These are phyloP conservation scores for Enteromius radiatus DNA, from an alignment of 2,797 vertebrate species.

Conservation along the genomic window DNA sequence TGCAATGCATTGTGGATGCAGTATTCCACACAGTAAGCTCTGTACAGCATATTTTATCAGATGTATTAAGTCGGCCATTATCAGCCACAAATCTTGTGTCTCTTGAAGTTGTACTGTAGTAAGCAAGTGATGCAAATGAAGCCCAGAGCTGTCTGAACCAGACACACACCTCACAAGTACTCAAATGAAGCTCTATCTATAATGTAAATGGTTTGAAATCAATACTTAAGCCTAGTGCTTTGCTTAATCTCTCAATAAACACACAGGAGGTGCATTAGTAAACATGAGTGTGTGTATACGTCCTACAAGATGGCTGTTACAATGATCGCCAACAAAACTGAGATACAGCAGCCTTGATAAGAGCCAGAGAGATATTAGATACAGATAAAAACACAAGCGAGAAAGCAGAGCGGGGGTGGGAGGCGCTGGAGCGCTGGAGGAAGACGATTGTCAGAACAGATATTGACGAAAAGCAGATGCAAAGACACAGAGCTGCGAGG, in stretches of 20 bases:
- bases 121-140: slow-evolving; percentile 33
- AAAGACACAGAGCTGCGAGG: background rate
- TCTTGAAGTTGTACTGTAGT: background rate
- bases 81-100: slow-evolving; percentile 30
- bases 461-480: slow-evolving; percentile 20
- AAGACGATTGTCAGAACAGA: background rate
- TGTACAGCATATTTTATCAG: slow-evolving; percentile 11
- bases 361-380: slow-evolving; percentile 4
- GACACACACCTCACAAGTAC: background rate
- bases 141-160: background rate
- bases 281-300: background rate
- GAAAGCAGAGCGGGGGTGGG: background rate
- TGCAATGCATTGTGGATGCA: background rate
- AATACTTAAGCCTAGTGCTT: slow-evolving; percentile 2
- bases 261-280: slow-evolving; percentile 37
- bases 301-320: background rate
- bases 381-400: slow-evolving; percentile 9
- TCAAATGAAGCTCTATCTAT: slow-evolving; percentile 12
- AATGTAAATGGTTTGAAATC: slow-evolving; percentile 4
- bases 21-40: background rate
- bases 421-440: background rate
- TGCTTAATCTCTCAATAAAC: slow-evolving; percentile 60
- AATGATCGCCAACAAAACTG: background rate
- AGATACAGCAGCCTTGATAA: background rate
- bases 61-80: slow-evolving; percentile 1